phyloP scores from a whole-genome alignment of 2,888 invertebrate species.

The Rhagonycha fulva region DNA sequence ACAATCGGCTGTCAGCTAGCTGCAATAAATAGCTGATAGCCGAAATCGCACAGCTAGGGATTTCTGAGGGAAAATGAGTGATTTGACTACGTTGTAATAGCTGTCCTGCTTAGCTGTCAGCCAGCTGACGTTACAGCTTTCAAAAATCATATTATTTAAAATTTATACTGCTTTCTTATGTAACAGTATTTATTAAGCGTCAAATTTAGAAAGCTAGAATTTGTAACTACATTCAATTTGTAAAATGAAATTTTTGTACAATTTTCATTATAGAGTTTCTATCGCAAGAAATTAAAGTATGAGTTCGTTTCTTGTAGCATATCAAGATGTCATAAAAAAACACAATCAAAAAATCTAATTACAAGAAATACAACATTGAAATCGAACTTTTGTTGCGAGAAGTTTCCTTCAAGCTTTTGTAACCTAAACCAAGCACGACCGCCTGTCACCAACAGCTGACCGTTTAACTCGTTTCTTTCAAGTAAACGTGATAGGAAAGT shows the following conservation, averaged over 20 bases:
- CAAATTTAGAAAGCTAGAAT: too few relatives aligned
- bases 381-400: constrained; percentile 12
- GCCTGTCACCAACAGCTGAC: constrained; percentile 47
- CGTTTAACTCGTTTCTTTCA: constrained; percentile 46
- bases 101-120: too few relatives aligned
- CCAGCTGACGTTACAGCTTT: too few relatives aligned
- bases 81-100: too few relatives aligned
- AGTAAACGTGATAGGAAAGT: constrained; percentile 45
- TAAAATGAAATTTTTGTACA: not conserved
- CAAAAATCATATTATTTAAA: too few relatives aligned
- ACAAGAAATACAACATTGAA: constrained; percentile 1
- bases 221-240: not conserved
- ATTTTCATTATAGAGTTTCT: too few relatives aligned
- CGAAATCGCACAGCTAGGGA: too few relatives aligned
- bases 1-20: too few relatives aligned
- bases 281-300: not conserved
- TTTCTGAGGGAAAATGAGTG: too few relatives aligned
- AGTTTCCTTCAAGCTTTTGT: constrained; percentile 24
- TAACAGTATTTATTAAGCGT: too few relatives aligned
- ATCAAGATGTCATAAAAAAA: not conserved
- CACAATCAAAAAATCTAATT: constrained; percentile 13
- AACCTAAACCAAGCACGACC: constrained; percentile 36
- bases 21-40: too few relatives aligned
- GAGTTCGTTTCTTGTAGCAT: not conserved
- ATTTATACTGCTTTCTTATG: too few relatives aligned